Conservation (phyloP, 2,797 vertebrate genomes). For the Moxostoma hubbsi region DNA sequence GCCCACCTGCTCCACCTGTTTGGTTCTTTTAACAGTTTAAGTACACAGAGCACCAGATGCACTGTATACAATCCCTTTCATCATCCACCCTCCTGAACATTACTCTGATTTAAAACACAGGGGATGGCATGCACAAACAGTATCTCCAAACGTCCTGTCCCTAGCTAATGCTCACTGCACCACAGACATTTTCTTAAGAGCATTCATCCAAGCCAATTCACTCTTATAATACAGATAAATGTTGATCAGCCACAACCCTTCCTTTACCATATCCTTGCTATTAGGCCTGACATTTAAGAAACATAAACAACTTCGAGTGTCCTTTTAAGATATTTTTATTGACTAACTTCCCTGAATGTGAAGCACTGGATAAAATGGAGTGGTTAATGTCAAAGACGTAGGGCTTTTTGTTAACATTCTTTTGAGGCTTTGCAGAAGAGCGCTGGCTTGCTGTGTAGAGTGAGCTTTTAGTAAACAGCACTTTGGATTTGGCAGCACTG, state of each 20-base stretch:
- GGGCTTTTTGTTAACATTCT: slow-evolving; percentile 43
- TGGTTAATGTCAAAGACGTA: slow-evolving; percentile 65
- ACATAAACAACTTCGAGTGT: slow-evolving; percentile 76
- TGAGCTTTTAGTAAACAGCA: slow-evolving; percentile 46
- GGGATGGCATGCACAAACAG: slow-evolving; percentile 43
- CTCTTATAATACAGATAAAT: slow-evolving; percentile 71
- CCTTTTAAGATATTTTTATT: slow-evolving; percentile 82
- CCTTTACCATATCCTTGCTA: slow-evolving; percentile 44
- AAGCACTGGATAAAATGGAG: slow-evolving; percentile 61
- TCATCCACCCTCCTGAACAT: slow-evolving; percentile 53
- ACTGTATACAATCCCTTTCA: slow-evolving; percentile 60
- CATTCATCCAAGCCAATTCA: slow-evolving; percentile 56
- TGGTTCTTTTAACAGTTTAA: slow-evolving; percentile 40
- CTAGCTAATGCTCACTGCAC: slow-evolving; percentile 63
- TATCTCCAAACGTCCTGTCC: slow-evolving; percentile 69
- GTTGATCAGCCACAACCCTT: slow-evolving; percentile 58
- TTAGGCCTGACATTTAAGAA: slow-evolving; percentile 61
- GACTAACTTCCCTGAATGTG: slow-evolving; percentile 78
- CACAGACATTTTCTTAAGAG: slow-evolving; percentile 66
- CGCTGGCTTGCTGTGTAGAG: slow-evolving; percentile 43
- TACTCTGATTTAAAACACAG: slow-evolving; percentile 42
- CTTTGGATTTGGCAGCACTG: slow-evolving; percentile 40
- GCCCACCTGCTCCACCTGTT: slow-evolving; percentile 57
- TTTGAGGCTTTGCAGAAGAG: slow-evolving; percentile 61
- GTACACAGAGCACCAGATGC: slow-evolving; percentile 47